Conservation (phyloP, 2,888 invertebrate species). For the Lasioglossum leucozonium region DNA sequence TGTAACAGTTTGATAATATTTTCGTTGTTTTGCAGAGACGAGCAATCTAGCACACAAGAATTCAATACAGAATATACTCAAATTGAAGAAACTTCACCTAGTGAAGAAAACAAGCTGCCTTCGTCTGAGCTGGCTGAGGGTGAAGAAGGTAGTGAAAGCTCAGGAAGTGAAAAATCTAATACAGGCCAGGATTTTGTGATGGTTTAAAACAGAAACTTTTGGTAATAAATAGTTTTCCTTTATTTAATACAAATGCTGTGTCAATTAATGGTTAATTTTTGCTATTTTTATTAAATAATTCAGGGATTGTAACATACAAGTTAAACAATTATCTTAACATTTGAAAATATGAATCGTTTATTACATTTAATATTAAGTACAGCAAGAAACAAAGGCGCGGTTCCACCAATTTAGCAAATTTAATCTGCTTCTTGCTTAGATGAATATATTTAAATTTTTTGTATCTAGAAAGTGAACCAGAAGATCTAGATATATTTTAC, state of each 20-base stretch:
- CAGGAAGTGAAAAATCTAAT: conserved; percentile 93
- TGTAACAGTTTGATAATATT: not conserved
- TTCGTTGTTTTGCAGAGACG: conserved; percentile 62
- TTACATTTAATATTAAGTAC: conserved; percentile 32
- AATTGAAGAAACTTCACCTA: conserved; percentile 65
- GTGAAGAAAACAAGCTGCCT: conserved; percentile 65
- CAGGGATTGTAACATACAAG: conserved; percentile 33
- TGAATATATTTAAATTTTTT: conserved; percentile 58
- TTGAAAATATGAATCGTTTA: conserved; percentile 14
- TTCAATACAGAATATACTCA: conserved; percentile 57
- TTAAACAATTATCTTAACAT: conserved; percentile 41
- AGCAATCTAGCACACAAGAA: conserved; percentile 58
- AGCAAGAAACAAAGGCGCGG: conserved; percentile 17
- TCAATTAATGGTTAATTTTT: conserved; percentile 60
- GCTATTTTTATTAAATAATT: conserved; percentile 48
- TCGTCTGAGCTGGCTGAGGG: conserved; percentile 70
- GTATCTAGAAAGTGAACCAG: conserved; percentile 62
- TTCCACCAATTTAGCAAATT: conserved; percentile 47
- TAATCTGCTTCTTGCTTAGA: conserved; percentile 42
- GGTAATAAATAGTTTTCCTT: conserved; percentile 65
- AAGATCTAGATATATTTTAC: conserved; percentile 56
- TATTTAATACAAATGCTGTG: conserved; percentile 48
- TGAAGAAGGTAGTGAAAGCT: conserved; percentile 84
- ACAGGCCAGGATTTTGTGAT: conserved; percentile 95
- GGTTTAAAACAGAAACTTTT: conserved; percentile 86